Percentiles rank a stretch among this genome's conserved stretches.
These are phyloP conservation scores for Lycocorax pyrrhopterus DNA, from an alignment of 2,113 vertebrate genomes.

Conservation along the genomic window DNA sequence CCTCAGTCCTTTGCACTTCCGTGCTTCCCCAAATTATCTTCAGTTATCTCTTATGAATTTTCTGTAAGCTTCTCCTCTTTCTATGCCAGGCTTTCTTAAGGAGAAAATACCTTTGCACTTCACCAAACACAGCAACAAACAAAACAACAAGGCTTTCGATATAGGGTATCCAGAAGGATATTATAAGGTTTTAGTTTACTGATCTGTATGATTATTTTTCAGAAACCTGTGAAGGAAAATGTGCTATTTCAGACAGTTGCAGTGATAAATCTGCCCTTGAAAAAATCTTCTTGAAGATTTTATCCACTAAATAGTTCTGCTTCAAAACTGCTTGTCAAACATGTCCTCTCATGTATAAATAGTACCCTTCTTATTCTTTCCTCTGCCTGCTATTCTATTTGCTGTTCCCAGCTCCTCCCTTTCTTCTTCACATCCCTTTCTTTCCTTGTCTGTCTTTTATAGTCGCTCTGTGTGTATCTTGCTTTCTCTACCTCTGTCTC, in stretches of 20 bases:
- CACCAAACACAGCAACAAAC: not conserved
- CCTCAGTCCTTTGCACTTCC: not conserved
- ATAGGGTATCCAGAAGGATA: not conserved
- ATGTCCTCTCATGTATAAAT: conserved; percentile 17
- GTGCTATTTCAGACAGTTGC: not conserved
- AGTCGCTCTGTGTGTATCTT: not conserved
- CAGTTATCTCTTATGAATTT: not conserved
- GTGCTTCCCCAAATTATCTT: not conserved
- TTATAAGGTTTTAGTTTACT: not conserved
- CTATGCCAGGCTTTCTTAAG: not conserved
- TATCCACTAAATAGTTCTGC: conserved; percentile 15
- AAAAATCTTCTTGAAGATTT: conserved; percentile 2
- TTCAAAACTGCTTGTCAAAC: conserved; percentile 13
- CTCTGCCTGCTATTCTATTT: not conserved
- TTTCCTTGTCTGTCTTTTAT: not conserved
- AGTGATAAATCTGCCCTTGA: not conserved
- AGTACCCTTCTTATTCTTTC: not conserved
- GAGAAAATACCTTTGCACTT: not conserved
- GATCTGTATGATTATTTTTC: not conserved
- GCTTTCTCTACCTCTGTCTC: not conserved
- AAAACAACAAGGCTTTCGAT: not conserved
- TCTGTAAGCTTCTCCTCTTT: not conserved
- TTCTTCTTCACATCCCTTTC: not conserved
- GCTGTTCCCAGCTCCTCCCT: conserved; percentile 2
- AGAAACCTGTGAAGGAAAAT: not conserved